Percentiles rank a stretch among this genome's conserved stretches.
phyloP scores from a whole-genome alignment of 2,797 vertebrate species.

The Cuculus canorus region DNA sequence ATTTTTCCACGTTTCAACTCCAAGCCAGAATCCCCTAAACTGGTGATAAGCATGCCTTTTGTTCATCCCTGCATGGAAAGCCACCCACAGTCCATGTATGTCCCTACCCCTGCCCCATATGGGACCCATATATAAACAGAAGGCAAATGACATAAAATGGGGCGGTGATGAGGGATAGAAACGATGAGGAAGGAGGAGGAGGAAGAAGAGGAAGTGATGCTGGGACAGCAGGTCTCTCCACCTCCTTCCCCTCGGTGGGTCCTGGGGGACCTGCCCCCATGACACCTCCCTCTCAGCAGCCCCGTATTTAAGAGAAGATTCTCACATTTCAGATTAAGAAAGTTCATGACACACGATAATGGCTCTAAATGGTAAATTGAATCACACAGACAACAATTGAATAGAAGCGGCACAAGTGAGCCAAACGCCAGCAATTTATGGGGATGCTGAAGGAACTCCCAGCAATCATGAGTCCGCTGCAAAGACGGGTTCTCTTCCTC shows the following conservation, averaged over 20 bases:
- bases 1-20: neutral
- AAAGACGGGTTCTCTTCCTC: neutral
- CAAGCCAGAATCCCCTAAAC: neutral
- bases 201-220: neutral
- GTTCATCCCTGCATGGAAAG: neutral
- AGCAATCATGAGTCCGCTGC: neutral
- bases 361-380: constrained; percentile 68
- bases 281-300: constrained; percentile 40
- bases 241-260: neutral
- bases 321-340: constrained; percentile 55
- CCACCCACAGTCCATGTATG: accelerated
- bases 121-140: neutral
- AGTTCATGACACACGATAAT: constrained; percentile 55
- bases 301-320: constrained; percentile 20
- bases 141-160: neutral
- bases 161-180: neutral
- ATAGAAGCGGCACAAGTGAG: constrained; percentile 44
- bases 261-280: constrained; percentile 26
- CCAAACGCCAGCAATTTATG: constrained; percentile 6
- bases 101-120: neutral
- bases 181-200: neutral
- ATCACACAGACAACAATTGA: constrained; percentile 53
- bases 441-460: constrained; percentile 16
- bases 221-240: neutral
- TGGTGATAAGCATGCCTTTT: neutral